A percentile compares a stretch with the other conserved stretches of the same genome.
Conservation (phyloP, 2,888 invertebrate genomes). For the Tridacna gigas region DNA sequence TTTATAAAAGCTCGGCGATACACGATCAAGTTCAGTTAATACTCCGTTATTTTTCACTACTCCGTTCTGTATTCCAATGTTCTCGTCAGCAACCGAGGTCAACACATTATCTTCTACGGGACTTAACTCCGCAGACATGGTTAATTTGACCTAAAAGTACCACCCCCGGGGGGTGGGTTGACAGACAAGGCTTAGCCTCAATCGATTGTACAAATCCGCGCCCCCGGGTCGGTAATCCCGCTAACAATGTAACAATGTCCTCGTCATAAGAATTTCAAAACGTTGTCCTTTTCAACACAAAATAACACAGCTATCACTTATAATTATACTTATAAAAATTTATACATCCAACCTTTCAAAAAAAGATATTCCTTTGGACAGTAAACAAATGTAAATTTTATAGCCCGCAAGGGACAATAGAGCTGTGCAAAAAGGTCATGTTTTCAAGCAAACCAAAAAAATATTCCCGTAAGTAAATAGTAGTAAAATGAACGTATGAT, state of each 20-base stretch:
- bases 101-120: slow-evolving; percentile 44
- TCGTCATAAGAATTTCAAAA: not conserved
- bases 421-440: slow-evolving; percentile 10
- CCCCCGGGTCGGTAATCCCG: slow-evolving; percentile 1
- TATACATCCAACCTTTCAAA: not conserved
- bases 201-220: not conserved
- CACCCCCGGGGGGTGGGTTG: slow-evolving; percentile 18
- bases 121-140: slow-evolving; percentile 55
- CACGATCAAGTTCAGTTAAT: slow-evolving; percentile 61
- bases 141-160: slow-evolving; percentile 13
- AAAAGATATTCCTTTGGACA: not conserved
- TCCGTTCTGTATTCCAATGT: slow-evolving; percentile 56
- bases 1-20: slow-evolving; percentile 67
- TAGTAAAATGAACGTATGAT: slow-evolving; percentile 47
- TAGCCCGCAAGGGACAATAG: slow-evolving; percentile 14
- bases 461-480: slow-evolving; percentile 18
- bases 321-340: not conserved
- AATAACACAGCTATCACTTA: slow-evolving; percentile 4
- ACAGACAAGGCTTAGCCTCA: slow-evolving; percentile 4
- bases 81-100: slow-evolving; percentile 57
- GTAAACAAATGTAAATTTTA: not conserved
- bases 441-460: slow-evolving; percentile 8
- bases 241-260: not conserved
- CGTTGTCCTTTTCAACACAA: not conserved
- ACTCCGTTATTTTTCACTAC: slow-evolving; percentile 48